Percentiles rank a stretch among this genome's conserved stretches.
Conservation (phyloP, 2,113 vertebrate genomes). For the Aegotheles bennettii region DNA sequence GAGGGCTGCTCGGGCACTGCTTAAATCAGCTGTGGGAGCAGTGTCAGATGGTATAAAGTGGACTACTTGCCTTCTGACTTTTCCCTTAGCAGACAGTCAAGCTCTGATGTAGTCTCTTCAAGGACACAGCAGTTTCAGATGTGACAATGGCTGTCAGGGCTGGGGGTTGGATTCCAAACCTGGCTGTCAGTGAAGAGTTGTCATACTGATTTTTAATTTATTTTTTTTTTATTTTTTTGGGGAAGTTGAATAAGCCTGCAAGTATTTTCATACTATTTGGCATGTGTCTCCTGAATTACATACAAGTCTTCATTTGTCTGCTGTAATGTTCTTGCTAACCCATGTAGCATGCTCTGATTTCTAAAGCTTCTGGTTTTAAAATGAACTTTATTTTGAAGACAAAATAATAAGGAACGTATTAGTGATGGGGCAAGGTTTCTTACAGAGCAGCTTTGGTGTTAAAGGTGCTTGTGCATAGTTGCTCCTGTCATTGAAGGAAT, state of each 20-base stretch:
- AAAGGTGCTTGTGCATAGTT: neutral
- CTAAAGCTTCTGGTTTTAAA: neutral
- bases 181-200: neutral
- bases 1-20: fast-evolving
- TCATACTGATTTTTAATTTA: neutral
- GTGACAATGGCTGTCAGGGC: neutral
- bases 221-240: neutral
- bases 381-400: neutral
- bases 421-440: neutral
- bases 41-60: neutral
- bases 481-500: neutral
- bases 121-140: neutral
- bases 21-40: neutral
- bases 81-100: neutral
- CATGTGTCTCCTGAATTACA: neutral
- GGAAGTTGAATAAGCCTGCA: neutral
- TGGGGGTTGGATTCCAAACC: neutral
- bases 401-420: neutral
- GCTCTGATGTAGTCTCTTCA: neutral
- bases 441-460: neutral
- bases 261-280: neutral
- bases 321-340: neutral
- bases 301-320: neutral
- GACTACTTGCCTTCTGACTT: neutral
- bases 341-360: neutral